A percentile compares a stretch with the other conserved stretches of the same genome.
phyloP scores from a whole-genome alignment of 2,797 vertebrate genomes.

The Pipistrellus kuhlii region DNA sequence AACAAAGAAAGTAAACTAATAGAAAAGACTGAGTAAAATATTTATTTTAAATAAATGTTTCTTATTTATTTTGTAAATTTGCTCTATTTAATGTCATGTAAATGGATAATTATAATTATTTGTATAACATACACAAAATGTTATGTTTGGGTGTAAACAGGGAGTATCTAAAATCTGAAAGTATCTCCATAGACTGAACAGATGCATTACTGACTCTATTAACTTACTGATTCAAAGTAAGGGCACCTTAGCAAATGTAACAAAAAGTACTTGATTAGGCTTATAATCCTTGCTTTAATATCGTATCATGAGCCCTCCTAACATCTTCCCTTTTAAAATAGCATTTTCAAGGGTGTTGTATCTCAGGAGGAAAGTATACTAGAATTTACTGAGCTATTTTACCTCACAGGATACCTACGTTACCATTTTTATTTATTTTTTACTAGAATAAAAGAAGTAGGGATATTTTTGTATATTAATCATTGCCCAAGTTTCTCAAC shows the following conservation, averaged over 20 bases:
- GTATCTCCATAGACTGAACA: not conserved
- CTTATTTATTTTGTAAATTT: slow-evolving; percentile 19
- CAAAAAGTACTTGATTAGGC: not conserved
- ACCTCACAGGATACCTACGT: not conserved
- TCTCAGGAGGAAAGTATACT: not conserved
- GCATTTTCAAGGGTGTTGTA: not conserved
- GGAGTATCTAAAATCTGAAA: not conserved
- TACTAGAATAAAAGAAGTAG: not conserved
- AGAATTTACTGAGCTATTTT: slow-evolving; percentile 43
- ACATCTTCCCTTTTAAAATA: slow-evolving; percentile 25
- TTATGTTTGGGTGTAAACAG: not conserved
- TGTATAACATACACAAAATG: not conserved
- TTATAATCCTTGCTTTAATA: slow-evolving; percentile 24
- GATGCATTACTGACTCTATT: not conserved
- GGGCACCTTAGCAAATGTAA: not conserved
- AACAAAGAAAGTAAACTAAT: slow-evolving; percentile 34
- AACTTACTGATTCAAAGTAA: not conserved
- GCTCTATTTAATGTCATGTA: not conserved
- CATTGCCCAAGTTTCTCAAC: not conserved
- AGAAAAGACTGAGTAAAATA: not conserved
- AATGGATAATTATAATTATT: slow-evolving; percentile 32
- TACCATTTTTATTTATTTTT: slow-evolving; percentile 17
- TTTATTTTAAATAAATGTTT: slow-evolving; percentile 26
- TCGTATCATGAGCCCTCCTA: not conserved
- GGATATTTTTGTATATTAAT: not conserved